Percentiles rank a stretch among this genome's conserved stretches.
Evolutionary conservation across 2,888 invertebrate species (phyloP).

Genomic region (Megamerina dolium): DNA sequence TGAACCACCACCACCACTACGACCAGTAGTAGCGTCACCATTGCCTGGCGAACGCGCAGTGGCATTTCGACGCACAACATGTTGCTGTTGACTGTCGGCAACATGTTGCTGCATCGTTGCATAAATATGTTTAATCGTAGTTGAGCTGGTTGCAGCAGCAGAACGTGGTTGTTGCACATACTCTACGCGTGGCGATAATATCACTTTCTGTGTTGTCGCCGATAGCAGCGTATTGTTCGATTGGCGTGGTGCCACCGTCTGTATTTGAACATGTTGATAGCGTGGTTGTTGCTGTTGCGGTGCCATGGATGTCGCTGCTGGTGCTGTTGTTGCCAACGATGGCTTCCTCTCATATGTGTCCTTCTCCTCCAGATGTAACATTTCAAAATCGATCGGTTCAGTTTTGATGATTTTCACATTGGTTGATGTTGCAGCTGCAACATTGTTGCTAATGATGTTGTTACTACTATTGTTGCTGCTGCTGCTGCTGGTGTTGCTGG

Average conservation of each 20-base stretch:
- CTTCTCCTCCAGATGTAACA: slow-evolving; percentile 35
- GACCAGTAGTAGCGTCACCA: slow-evolving; percentile 4
- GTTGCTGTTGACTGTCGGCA: slow-evolving; percentile 17
- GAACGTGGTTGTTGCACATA: slow-evolving; percentile 28
- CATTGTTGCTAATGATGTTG: slow-evolving; percentile 10
- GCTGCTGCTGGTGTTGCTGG: neutral
- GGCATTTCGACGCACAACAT: slow-evolving; percentile 16
- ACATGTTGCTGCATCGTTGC: slow-evolving; percentile 1
- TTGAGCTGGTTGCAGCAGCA: slow-evolving; percentile 1
- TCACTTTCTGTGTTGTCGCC: slow-evolving; percentile 41
- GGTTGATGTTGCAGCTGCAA: slow-evolving; percentile 3
- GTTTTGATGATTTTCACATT: slow-evolving; percentile 40
- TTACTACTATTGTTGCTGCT: slow-evolving; percentile 11
- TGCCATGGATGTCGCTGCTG: slow-evolving; percentile 20
- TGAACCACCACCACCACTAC: slow-evolving; percentile 9
- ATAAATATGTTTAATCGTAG: slow-evolving; percentile 21
- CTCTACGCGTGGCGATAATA: slow-evolving; percentile 43
- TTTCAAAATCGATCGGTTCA: slow-evolving; percentile 45
- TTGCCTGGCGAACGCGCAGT: slow-evolving; percentile 6
- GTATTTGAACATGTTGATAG: slow-evolving; percentile 44
- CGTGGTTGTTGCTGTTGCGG: slow-evolving; percentile 25
- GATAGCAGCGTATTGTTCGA: slow-evolving; percentile 30
- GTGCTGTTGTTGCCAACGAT: slow-evolving; percentile 18
- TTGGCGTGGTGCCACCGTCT: slow-evolving; percentile 39
- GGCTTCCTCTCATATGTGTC: slow-evolving; percentile 21